These are phyloP conservation scores for Oryzias woworae DNA, from an alignment of 2,113 vertebrate species.

Conservation along the genomic window DNA sequence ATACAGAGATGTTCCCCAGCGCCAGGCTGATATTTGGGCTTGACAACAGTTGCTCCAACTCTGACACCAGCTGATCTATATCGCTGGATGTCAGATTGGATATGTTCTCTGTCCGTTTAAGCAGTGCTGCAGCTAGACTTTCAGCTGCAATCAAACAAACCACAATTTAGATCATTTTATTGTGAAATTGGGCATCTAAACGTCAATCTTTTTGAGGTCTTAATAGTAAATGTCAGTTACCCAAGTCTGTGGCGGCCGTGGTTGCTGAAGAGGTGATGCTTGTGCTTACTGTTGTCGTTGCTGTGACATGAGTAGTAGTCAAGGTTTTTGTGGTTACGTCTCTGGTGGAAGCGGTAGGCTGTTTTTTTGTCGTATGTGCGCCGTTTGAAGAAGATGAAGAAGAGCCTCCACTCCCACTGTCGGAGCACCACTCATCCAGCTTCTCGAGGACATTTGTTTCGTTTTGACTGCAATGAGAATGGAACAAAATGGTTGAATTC, in stretches of 20 bases:
- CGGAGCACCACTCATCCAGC: conserved; percentile 45
- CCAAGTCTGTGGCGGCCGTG: background rate
- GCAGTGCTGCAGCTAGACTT: conserved; percentile 43
- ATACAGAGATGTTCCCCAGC: conserved; percentile 74
- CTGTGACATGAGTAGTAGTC: conserved; percentile 15
- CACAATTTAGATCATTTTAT: background rate
- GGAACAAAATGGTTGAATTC: background rate
- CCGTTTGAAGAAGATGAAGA: background rate
- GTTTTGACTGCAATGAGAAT: conserved; percentile 43
- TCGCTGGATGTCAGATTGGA: conserved; percentile 68
- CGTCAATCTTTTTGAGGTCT: background rate
- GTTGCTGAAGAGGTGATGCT: background rate
- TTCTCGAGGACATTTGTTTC: conserved; percentile 24
- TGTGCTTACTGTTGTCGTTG: background rate
- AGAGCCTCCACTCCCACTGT: too few relatives aligned
- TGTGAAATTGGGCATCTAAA: background rate
- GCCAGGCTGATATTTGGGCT: conserved; percentile 72
- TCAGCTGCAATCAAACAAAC: conserved; percentile 17
- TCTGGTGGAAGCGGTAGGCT: conserved; percentile 4
- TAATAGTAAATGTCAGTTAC: too few relatives aligned
- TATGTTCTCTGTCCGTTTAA: conserved; percentile 48
- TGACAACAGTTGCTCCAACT: conserved; percentile 80
- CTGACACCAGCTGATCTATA: conserved; percentile 79
- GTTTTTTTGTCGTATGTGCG: conserved; percentile 20
- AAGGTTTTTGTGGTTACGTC: too few relatives aligned